phyloP scores from a whole-genome alignment of 2,888 invertebrate species.

The Drosophila fungiperda region DNA sequence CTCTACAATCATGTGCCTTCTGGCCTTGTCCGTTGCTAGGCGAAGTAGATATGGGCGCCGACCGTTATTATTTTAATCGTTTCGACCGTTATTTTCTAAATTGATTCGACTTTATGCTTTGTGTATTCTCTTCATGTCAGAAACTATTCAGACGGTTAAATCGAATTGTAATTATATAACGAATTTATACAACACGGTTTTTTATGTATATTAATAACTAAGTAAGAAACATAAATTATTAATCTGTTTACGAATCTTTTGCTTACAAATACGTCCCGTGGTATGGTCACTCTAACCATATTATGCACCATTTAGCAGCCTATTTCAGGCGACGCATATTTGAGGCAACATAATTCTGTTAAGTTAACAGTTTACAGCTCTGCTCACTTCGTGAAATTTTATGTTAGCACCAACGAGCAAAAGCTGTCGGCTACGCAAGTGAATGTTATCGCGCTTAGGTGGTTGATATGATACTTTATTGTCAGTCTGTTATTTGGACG shows the following conservation, averaged over 20 bases:
- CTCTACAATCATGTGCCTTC: constrained; percentile 16
- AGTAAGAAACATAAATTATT: no score
- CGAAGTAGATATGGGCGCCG: background rate
- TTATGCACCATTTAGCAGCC: background rate
- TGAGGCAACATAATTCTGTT: constrained; percentile 1
- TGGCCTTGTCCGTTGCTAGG: constrained; percentile 29
- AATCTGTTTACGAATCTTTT: background rate
- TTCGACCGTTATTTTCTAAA: background rate
- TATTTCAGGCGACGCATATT: constrained; percentile 5
- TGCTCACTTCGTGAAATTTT: background rate
- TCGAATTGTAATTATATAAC: background rate
- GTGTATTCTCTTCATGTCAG: no score
- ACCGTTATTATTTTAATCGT: background rate
- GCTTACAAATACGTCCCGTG: rapidly evolving
- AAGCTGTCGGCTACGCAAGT: background rate
- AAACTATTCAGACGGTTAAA: background rate
- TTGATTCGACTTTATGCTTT: background rate
- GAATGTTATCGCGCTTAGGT: background rate
- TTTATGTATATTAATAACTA: background rate
- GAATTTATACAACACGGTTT: background rate
- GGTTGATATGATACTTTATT: background rate
- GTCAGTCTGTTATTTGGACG: background rate
- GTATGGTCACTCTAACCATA: constrained; percentile 25
- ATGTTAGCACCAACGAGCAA: background rate
- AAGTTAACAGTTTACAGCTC: background rate